Percentiles rank a stretch among this genome's conserved stretches.
Evolutionary conservation across 1,140 invertebrate genomes (phyloP).

Genomic region (Aphelinus certus): DNA sequence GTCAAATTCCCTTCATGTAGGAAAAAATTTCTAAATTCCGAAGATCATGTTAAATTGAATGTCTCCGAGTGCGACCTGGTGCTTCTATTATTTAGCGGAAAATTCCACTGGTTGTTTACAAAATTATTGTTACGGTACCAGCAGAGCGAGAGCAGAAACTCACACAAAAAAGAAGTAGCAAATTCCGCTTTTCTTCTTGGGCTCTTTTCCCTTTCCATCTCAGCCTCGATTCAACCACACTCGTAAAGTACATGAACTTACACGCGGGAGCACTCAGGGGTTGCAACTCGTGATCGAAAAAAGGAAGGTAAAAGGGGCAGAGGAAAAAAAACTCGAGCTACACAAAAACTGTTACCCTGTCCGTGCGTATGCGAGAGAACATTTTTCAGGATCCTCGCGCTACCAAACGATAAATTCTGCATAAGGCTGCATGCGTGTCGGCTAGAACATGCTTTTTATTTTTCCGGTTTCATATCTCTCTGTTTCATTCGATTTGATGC

Average conservation of each 20-base stretch:
- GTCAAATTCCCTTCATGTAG: no score
- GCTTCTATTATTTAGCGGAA: conserved; percentile 57
- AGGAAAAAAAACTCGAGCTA: conserved; percentile 15
- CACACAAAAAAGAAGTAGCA: conserved; percentile 15
- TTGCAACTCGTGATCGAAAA: conserved; percentile 40
- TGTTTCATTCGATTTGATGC: background rate
- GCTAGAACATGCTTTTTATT: background rate
- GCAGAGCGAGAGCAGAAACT: conserved; percentile 33
- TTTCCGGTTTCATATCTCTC: conserved; percentile 7
- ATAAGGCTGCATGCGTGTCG: conserved; percentile 8
- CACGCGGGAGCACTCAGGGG: conserved; percentile 37
- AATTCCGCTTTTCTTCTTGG: background rate
- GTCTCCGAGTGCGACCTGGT: conserved; percentile 25
- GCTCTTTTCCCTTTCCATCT: conserved; percentile 1
- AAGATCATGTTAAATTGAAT: conserved; percentile 15
- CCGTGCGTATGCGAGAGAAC: conserved; percentile 7
- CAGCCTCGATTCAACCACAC: conserved; percentile 48
- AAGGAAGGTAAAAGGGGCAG: background rate
- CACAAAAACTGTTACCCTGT: conserved; percentile 21
- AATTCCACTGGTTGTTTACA: conserved; percentile 55
- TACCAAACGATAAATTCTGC: conserved; percentile 43
- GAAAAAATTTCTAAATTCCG: no score
- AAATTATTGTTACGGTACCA: conserved; percentile 59
- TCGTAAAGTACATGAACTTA: conserved; percentile 49
- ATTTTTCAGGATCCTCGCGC: conserved; percentile 37